Base-by-base conservation (phyloP, 2,797 vertebrate species). In the Epinephelus malabaricus region DNA sequence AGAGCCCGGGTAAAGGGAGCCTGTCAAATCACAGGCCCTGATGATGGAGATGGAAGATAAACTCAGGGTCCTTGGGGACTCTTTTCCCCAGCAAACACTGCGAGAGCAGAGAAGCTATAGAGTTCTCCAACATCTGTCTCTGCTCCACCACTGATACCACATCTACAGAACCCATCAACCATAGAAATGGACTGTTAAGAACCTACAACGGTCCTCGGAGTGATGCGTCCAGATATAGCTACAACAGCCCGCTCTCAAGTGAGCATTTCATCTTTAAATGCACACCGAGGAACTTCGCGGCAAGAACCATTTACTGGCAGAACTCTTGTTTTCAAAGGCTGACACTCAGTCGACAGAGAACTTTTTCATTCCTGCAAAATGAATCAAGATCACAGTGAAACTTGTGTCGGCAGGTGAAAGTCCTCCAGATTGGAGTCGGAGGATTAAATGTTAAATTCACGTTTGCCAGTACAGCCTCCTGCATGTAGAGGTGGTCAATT, bases 21-120 rank as follows among this genome's bases (percentile, higher is more conserved):
- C 95, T 96, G 96, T 96, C 96, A 96, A 94, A 95, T 93, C 93
- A 88, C 88, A 72, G 84, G 92, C 94, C 89, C 90, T 95, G 94
- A 96, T 96, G 95, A 95, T 94, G 91, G 94, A 95, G 95, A 95
- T 95, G 90, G 94, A 94, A 95, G 95, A 96, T 96, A 96, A 95
- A 96, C 95, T 94, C 84, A 65, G 89, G 93, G 92, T 95, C 92
- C 90, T 92, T 82, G 87, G 94, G 94, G 93, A 94, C 92, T 83
- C 86, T 86, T 80, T 82, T 83, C 84, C 84, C 62, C 84, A 82
- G 92, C 95, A 94, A 95, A 94, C 94, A 88, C 89, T 60, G 86
- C 86, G 74, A 89, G 89, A 87, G 89, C 55, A 64, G 83, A 88
- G 85, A 89, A 23, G 86, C 94, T 95, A 95, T 95, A 95, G 93